A percentile compares a stretch with the other conserved stretches of the same genome.
Evolutionary conservation across 53 echinoderm and acorn worm species (phyloP).

Genomic region (Echinometra lucunter): DNA sequence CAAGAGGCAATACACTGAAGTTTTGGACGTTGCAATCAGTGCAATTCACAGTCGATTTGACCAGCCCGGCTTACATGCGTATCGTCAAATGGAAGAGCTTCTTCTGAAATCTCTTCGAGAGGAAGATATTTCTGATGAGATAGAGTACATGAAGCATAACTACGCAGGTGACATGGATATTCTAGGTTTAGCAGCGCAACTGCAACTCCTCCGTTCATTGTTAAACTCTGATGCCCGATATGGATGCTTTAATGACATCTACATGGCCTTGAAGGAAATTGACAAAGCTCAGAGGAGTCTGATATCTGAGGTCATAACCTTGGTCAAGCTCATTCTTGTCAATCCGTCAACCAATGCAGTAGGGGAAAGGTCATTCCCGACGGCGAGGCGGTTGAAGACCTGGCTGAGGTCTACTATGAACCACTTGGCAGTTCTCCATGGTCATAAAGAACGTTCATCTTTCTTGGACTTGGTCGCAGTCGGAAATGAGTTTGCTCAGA

Average conservation of each 20-base stretch:
- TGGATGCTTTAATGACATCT: constrained; percentile 14
- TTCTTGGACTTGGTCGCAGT: neutral
- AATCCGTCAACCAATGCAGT: constrained; percentile 52
- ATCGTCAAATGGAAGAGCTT: constrained; percentile 56
- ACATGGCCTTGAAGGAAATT: neutral
- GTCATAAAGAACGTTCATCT: constrained; percentile 14
- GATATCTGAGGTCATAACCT: neutral
- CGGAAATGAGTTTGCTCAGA: constrained; percentile 24
- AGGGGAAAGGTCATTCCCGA: constrained; percentile 41
- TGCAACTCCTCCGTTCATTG: neutral
- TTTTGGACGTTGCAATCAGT: neutral
- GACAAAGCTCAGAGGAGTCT: neutral
- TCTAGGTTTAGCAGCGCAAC: neutral
- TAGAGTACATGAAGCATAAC: constrained; percentile 2
- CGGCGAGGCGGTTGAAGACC: constrained; percentile 41
- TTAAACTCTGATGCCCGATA: neutral
- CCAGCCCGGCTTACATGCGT: constrained; percentile 6
- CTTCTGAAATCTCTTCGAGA: constrained; percentile 43
- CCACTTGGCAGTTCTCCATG: constrained; percentile 20
- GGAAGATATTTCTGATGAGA: constrained; percentile 18
- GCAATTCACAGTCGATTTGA: neutral
- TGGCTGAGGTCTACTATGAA: constrained; percentile 52
- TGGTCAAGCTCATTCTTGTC: constrained; percentile 29
- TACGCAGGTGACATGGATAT: constrained; percentile 1
- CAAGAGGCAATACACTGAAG: constrained; percentile 16